Conservation (phyloP, 2,888 invertebrate species). For the Pollenia angustigena region DNA sequence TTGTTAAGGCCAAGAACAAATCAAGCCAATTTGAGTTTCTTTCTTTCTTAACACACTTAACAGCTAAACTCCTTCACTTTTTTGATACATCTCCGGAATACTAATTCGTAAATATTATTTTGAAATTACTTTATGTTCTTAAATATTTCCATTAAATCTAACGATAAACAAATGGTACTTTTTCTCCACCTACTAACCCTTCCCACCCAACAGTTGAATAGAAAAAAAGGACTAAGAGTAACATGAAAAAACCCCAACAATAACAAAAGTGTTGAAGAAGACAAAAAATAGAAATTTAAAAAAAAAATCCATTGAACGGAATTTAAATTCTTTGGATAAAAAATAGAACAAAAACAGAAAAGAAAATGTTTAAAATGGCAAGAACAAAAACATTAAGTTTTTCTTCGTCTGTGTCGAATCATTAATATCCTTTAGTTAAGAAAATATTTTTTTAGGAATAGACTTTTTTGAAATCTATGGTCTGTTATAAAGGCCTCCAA, state of each 20-base stretch:
- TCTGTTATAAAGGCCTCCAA: no score
- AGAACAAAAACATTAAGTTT: not conserved
- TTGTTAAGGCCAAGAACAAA: no score
- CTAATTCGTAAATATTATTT: not conserved
- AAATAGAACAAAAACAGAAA: not conserved
- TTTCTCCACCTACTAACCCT: not conserved
- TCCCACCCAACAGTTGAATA: not conserved
- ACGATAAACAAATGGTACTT: no score
- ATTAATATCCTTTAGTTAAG: no score
- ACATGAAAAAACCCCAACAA: not conserved
- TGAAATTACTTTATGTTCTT: slow-evolving; percentile 7
- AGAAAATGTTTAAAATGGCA: not conserved
- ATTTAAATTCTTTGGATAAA: slow-evolving; percentile 22
- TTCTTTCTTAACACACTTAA: no score
- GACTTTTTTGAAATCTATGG: no score
- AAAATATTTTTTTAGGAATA: no score
- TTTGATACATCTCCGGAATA: no score
- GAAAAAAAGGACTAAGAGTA: not conserved
- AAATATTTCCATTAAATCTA: not conserved
- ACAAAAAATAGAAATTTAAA: not conserved
- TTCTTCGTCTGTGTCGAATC: no score
- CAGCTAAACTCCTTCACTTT: no score
- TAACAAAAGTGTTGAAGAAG: not conserved
- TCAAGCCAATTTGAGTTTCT: no score
- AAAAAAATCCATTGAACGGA: slow-evolving; percentile 14